A percentile compares a stretch with the other conserved stretches of the same genome.
Conservation (phyloP, 2,113 vertebrate genomes). For the Lethenteron reissneri region DNA sequence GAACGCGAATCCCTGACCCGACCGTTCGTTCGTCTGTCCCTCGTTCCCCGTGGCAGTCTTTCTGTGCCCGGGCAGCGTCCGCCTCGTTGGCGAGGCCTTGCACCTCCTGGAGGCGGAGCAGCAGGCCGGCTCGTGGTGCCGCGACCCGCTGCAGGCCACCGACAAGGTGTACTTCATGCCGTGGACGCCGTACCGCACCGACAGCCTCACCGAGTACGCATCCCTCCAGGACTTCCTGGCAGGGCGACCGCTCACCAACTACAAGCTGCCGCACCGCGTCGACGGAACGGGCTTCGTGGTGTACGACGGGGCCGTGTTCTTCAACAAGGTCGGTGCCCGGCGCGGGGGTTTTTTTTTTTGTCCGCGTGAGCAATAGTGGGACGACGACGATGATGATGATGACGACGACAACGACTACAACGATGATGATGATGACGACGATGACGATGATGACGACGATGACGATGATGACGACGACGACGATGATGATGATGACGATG, state of each 20-base stretch:
- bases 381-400: no score
- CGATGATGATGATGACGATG: no score
- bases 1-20: no score
- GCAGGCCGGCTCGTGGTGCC: slow-evolving; percentile 77
- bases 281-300: slow-evolving; percentile 80
- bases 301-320: slow-evolving; percentile 77
- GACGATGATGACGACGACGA: no score
- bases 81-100: slow-evolving; percentile 46
- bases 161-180: slow-evolving; percentile 83
- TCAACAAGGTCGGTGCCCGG: slow-evolving; percentile 40
- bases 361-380: no score
- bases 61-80: slow-evolving; percentile 63
- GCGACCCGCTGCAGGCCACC: slow-evolving; percentile 70
- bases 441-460: no score
- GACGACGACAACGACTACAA: no score
- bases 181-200: slow-evolving; percentile 76
- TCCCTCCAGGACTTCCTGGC: slow-evolving; percentile 70
- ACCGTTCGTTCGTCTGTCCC: no score
- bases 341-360: no score
- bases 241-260: slow-evolving; percentile 52
- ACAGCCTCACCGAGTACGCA: slow-evolving; percentile 65
- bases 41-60: slow-evolving; percentile 37
- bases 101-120: slow-evolving; percentile 61
- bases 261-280: slow-evolving; percentile 67
- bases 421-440: no score